A percentile compares a stretch with the other conserved stretches of the same genome.
Conservation (phyloP, 2,888 invertebrate species). For the Nomada ruficornis region DNA sequence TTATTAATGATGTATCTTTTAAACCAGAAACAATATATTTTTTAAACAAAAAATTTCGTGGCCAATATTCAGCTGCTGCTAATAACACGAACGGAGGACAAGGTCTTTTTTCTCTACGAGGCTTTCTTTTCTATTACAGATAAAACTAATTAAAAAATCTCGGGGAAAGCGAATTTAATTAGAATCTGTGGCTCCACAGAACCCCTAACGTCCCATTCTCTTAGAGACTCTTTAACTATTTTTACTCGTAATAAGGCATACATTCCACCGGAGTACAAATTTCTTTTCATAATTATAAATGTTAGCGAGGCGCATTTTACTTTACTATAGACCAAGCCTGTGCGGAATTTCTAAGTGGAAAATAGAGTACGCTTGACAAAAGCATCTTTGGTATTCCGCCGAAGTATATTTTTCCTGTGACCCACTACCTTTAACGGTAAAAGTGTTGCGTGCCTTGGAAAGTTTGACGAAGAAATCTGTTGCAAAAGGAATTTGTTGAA, state of each 20-base stretch:
- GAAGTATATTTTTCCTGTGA: not conserved
- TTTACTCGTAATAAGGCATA: conserved; percentile 35
- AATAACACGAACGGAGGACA: not conserved
- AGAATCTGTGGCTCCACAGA: conserved; percentile 38
- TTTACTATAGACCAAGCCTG: not conserved
- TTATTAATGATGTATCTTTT: not conserved
- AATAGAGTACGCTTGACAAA: conserved; percentile 3
- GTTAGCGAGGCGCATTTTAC: conserved; percentile 59
- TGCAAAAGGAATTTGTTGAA: no score
- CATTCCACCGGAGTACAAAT: conserved; percentile 9
- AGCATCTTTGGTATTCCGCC: not conserved
- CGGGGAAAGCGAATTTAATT: conserved; percentile 31
- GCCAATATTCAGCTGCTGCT: not conserved
- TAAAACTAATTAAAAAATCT: not conserved
- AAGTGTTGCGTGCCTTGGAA: not conserved
- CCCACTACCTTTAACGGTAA: no score
- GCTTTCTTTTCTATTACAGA: not conserved
- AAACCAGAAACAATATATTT: not conserved
- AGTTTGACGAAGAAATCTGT: no score
- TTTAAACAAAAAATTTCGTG: not conserved
- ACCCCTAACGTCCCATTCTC: conserved; percentile 27
- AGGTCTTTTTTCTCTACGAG: not conserved
- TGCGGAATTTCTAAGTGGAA: conserved; percentile 6
- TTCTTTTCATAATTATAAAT: conserved; percentile 58
- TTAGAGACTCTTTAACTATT: conserved; percentile 42